Evolutionary conservation across 2,888 invertebrate genomes (phyloP).

Genomic region (Macrosoma leucophasiata): DNA sequence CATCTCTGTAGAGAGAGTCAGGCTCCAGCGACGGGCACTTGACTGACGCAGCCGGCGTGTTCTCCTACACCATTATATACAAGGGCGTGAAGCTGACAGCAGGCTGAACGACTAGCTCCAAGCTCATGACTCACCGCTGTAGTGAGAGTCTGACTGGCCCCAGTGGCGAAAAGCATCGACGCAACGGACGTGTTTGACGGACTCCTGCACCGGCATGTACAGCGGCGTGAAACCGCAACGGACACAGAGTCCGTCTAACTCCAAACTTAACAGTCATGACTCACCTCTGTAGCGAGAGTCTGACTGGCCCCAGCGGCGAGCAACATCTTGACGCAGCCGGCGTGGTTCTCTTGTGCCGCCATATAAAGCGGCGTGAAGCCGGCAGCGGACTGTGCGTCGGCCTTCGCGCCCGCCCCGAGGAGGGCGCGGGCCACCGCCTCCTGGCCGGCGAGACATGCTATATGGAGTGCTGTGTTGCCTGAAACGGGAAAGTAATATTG

Average conservation of each 20-base stretch:
- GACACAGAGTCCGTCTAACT: conserved; percentile 98
- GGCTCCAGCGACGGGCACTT: too few relatives aligned
- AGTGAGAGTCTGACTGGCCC: conserved; percentile 96
- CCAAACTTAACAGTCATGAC: too few relatives aligned
- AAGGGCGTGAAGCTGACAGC: too few relatives aligned
- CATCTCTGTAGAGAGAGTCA: too few relatives aligned
- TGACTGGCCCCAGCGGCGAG: conserved; percentile 96
- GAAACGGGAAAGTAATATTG: too few relatives aligned
- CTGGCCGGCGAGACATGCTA: conserved; percentile 98
- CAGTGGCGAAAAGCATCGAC: conserved; percentile 92
- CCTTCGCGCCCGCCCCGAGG: conserved; percentile 92
- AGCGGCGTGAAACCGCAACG: conserved; percentile 98
- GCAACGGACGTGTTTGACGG: conserved; percentile 95
- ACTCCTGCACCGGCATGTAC: conserved; percentile 99
- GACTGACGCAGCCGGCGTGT: too few relatives aligned
- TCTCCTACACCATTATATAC: too few relatives aligned
- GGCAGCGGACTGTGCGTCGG: conserved; percentile 97
- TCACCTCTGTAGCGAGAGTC: conserved; percentile 95
- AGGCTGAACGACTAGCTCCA: too few relatives aligned
- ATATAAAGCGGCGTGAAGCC: conserved; percentile 99
- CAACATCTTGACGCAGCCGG: conserved; percentile 92
- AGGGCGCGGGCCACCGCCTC: conserved; percentile 94
- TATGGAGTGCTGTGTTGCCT: conserved; percentile 94
- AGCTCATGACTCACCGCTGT: conserved; percentile 88
- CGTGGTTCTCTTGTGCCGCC: conserved; percentile 99